phyloP scores from a whole-genome alignment of 1,140 invertebrate genomes.

The Cyphomyrmex costatus region DNA sequence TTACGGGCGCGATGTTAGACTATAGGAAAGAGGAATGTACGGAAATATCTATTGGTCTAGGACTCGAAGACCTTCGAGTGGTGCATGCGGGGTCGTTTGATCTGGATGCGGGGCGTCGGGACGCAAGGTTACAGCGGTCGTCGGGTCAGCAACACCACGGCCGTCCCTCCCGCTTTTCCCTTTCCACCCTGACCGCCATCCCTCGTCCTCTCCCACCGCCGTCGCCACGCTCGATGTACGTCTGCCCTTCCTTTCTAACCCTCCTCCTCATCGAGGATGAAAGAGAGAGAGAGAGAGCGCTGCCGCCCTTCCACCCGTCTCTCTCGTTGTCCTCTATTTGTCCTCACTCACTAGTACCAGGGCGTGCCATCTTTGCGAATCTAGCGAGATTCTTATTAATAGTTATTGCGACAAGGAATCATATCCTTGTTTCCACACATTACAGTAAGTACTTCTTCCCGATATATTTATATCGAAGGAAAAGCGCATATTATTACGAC shows the following conservation, averaged over 20 bases:
- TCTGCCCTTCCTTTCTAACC: conserved; percentile 62
- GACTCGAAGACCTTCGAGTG: conserved; percentile 65
- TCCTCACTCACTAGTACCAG: conserved; percentile 66
- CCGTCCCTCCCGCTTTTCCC: conserved; percentile 76
- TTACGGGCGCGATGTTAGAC: not conserved
- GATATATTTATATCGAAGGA: conserved; percentile 5
- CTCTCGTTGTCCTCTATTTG: conserved; percentile 70
- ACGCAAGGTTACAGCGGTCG: conserved; percentile 85
- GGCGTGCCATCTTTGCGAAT: conserved; percentile 66
- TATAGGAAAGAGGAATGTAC: conserved; percentile 22
- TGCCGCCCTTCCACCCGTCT: conserved; percentile 61
- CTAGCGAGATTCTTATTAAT: conserved; percentile 60
- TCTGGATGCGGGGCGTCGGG: conserved; percentile 76
- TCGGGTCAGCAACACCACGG: conserved; percentile 86
- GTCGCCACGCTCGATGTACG: conserved; percentile 52
- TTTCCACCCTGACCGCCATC: conserved; percentile 61
- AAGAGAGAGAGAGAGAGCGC: conserved; percentile 4
- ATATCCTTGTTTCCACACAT: conserved; percentile 1
- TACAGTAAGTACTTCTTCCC: not conserved
- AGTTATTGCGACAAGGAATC: conserved; percentile 40
- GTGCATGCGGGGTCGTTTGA: conserved; percentile 74
- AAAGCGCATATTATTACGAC: not conserved
- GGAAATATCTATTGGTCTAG: conserved; percentile 52
- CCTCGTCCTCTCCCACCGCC: conserved; percentile 64
- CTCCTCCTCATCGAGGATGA: conserved; percentile 51